These are phyloP conservation scores for Trichonephila clavipes DNA, from an alignment of 1,140 invertebrate species.

Conservation along the genomic window DNA sequence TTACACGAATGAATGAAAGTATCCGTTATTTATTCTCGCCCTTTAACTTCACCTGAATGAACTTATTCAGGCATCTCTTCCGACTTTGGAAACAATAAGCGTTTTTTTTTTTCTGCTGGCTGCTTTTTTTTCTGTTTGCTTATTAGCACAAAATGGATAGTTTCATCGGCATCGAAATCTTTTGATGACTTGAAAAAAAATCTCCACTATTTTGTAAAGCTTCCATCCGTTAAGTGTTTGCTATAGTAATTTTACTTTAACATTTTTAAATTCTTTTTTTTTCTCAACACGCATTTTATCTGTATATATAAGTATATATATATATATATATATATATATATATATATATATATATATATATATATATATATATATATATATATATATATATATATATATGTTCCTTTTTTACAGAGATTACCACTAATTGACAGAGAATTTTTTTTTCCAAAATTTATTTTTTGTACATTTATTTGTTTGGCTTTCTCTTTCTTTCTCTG, in stretches of 20 bases:
- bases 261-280: not conserved
- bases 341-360: not conserved
- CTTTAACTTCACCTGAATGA: slow-evolving; percentile 17
- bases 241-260: not conserved
- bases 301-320: not conserved
- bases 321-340: not conserved
- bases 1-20: slow-evolving; percentile 9
- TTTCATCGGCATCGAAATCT: not conserved
- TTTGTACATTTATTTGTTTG: too few relatives aligned
- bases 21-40: slow-evolving; percentile 27
- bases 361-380: not conserved
- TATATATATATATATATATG: not conserved
- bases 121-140: not conserved
- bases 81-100: not conserved
- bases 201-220: not conserved
- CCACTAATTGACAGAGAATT: too few relatives aligned
- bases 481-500: too few relatives aligned
- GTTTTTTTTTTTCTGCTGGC: not conserved
- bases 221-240: not conserved
- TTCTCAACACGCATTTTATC: not conserved
- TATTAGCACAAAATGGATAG: not conserved
- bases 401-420: too few relatives aligned
- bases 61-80: slow-evolving; percentile 28
- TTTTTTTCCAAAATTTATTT: too few relatives aligned
- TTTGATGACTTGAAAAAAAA: not conserved